phyloP scores from a whole-genome alignment of 2,888 invertebrate species.

The Xylota segnis region DNA sequence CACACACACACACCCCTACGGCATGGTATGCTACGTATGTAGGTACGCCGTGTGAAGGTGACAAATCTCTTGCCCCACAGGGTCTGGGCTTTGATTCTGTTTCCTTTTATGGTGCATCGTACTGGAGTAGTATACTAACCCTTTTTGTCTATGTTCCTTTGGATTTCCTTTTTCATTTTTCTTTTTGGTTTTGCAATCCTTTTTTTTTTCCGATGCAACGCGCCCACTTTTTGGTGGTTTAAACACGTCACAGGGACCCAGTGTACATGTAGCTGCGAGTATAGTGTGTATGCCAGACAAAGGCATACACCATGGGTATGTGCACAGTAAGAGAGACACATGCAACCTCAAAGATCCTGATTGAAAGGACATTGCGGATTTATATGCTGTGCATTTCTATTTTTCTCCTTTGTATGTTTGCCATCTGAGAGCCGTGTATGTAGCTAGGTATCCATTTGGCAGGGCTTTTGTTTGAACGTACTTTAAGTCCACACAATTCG shows the following conservation, averaged over 20 bases:
- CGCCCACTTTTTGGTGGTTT: constrained; percentile 74
- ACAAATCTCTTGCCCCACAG: constrained; percentile 71
- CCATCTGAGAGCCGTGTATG: constrained; percentile 51
- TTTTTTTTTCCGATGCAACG: constrained; percentile 54
- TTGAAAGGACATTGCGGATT: constrained; percentile 75
- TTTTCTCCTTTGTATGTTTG: constrained; percentile 46
- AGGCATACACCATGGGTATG: constrained; percentile 19
- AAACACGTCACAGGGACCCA: constrained; percentile 62
- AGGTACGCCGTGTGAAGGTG: constrained; percentile 62
- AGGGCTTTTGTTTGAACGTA: constrained; percentile 63
- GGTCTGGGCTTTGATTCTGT: constrained; percentile 72
- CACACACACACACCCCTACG: constrained; percentile 59
- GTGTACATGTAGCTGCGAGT: not conserved
- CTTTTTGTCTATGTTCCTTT: constrained; percentile 70
- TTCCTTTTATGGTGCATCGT: constrained; percentile 75
- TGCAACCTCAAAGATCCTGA: constrained; percentile 75
- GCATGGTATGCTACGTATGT: constrained; percentile 49
- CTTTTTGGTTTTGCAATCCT: constrained; percentile 17
- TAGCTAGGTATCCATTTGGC: constrained; percentile 45
- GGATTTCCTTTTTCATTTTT: constrained; percentile 37
- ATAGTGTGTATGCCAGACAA: constrained; percentile 29
- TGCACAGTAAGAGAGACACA: constrained; percentile 49
- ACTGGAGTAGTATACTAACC: constrained; percentile 74
- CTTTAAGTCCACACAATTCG: constrained; percentile 73
- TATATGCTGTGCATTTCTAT: constrained; percentile 48